These are phyloP conservation scores for Cheilosia impressa DNA, from an alignment of 2,888 invertebrate genomes.

Conservation along the genomic window DNA sequence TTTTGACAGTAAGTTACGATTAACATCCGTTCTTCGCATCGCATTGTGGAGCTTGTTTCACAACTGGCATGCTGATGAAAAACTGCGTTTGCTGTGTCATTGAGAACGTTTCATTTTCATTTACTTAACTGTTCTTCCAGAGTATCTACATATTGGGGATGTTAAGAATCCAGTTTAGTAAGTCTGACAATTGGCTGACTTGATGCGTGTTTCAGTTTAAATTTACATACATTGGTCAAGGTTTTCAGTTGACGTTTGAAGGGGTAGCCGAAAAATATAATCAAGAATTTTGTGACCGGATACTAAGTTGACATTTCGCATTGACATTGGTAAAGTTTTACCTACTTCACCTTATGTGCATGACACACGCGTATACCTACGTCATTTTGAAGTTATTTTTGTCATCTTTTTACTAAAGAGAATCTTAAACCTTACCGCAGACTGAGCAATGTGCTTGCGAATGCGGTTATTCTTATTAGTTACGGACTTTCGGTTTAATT, in stretches of 20 bases:
- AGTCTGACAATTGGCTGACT: too few relatives aligned
- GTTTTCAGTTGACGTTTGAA: too few relatives aligned
- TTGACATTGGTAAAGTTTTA: too few relatives aligned
- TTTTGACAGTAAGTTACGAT: too few relatives aligned
- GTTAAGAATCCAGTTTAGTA: too few relatives aligned
- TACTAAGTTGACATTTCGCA: too few relatives aligned
- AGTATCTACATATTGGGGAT: neutral
- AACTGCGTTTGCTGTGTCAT: too few relatives aligned
- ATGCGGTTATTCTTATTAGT: neutral
- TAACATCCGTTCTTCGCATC: neutral
- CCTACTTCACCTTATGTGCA: neutral
- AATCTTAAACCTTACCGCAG: neutral
- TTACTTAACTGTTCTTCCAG: neutral
- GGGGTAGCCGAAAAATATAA: too few relatives aligned
- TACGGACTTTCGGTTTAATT: slow-evolving; percentile 8
- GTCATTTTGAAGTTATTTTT: neutral
- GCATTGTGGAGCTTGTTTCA: neutral
- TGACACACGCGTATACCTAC: neutral
- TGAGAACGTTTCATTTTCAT: neutral
- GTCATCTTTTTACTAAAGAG: neutral
- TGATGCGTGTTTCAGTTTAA: too few relatives aligned
- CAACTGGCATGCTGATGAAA: too few relatives aligned
- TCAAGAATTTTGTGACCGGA: too few relatives aligned
- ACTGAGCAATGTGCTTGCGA: neutral
- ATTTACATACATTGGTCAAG: too few relatives aligned